Conservation (phyloP, 2,113 vertebrate species). For the Elephantulus edwardii region DNA sequence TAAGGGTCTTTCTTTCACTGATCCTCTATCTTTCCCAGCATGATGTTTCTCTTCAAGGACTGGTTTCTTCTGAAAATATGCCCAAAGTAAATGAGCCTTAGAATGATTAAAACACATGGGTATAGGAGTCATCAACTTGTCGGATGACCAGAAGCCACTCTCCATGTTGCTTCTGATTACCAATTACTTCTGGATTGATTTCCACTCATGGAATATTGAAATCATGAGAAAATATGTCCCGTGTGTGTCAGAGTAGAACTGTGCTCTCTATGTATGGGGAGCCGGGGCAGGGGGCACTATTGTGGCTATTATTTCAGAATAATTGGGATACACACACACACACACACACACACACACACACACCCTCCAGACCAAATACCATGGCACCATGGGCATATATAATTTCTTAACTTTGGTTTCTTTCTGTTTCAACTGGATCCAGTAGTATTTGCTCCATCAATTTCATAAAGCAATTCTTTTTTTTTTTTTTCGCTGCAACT, state of each 20-base stretch:
- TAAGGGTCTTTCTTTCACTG: too few species aligned
- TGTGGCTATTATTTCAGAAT: not conserved
- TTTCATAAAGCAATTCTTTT: not conserved
- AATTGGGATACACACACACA: not conserved
- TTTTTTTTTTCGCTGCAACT: too few species aligned
- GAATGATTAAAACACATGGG: not conserved
- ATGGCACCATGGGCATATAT: fast-evolving
- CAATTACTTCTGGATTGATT: not conserved
- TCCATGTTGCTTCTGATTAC: not conserved
- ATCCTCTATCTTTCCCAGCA: too few species aligned
- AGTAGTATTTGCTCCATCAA: not conserved
- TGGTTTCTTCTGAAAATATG: too few species aligned
- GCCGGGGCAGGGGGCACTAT: not conserved
- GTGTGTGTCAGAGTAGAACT: not conserved
- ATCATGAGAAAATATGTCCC: not conserved
- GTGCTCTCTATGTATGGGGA: too few species aligned
- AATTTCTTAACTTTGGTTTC: not conserved
- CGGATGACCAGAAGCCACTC: not conserved
- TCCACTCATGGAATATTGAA: not conserved
- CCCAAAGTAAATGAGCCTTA: too few species aligned
- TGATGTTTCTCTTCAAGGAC: too few species aligned
- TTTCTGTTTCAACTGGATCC: not conserved
- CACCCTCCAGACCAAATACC: not conserved
- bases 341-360: too few species aligned
- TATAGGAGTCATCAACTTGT: not conserved